A percentile compares a stretch with the other conserved stretches of the same genome.
phyloP scores from a whole-genome alignment of 1,140 invertebrate species.

The Pachyrhynchus sulphureomaculatus region DNA sequence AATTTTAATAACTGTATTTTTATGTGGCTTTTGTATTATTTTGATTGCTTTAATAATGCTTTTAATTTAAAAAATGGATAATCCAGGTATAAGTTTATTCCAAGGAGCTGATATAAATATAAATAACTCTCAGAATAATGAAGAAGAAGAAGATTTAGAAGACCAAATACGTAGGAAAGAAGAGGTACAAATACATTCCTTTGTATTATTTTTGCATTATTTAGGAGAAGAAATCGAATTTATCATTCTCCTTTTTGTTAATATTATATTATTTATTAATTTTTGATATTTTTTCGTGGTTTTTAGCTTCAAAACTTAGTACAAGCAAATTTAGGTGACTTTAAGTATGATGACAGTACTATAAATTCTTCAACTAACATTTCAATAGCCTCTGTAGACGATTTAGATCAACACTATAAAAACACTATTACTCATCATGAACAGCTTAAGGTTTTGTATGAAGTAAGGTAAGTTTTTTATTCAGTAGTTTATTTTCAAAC shows the following conservation, averaged over 20 bases:
- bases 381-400: constrained; percentile 35
- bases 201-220: neutral
- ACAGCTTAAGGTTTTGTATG: constrained; percentile 49
- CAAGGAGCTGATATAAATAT: constrained; percentile 39
- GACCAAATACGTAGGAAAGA: constrained; percentile 44
- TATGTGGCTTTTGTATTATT: no score
- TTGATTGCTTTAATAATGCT: no score
- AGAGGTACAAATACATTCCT: constrained; percentile 34
- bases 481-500: no score
- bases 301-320: constrained; percentile 46
- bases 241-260: neutral
- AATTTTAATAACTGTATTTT: no score
- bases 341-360: constrained; percentile 49
- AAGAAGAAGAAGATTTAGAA: constrained; percentile 49
- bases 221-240: neutral
- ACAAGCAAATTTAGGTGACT: constrained; percentile 43
- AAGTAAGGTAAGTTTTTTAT: constrained; percentile 33
- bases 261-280: neutral
- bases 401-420: constrained; percentile 39
- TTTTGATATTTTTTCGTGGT: neutral
- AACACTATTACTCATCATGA: constrained; percentile 40
- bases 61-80: constrained; percentile 29
- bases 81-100: constrained; percentile 39
- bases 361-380: constrained; percentile 47
- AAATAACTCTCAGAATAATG: constrained; percentile 43